Conservation (phyloP, 2,797 vertebrate genomes). For the Borostomias antarcticus region DNA sequence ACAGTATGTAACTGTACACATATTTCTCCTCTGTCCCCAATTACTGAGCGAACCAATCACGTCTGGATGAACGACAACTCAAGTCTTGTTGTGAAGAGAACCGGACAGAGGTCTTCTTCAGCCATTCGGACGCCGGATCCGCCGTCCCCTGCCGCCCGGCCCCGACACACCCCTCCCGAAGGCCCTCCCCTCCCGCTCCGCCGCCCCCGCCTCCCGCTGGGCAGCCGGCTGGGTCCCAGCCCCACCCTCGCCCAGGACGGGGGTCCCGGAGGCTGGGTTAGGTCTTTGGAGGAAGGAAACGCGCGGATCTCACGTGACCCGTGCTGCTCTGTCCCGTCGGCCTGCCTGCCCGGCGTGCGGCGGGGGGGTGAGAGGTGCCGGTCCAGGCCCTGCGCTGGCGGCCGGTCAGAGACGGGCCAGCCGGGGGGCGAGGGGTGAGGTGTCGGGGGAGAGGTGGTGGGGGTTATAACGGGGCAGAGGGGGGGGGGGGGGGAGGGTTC, state of each 20-base stretch:
- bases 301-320: too few relatives aligned
- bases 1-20: conserved; percentile 27
- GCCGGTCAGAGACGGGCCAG: conserved; percentile 46
- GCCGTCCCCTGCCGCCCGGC: too few relatives aligned
- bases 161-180: conserved; percentile 43
- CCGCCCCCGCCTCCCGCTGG: conserved; percentile 33
- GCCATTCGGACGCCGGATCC: too few relatives aligned
- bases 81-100: conserved; percentile 40
- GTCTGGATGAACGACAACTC: conserved; percentile 27
- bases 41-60: conserved; percentile 22
- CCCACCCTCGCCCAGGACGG: conserved; percentile 42
- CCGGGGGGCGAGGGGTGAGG: conserved; percentile 56
- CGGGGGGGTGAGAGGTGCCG: too few relatives aligned
- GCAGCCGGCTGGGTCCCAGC: too few relatives aligned
- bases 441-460: conserved; percentile 47
- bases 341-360: too few relatives aligned
- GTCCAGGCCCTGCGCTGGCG: too few relatives aligned
- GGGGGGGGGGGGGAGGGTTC: conserved; percentile 30
- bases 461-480: conserved; percentile 37
- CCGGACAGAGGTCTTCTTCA: conserved; percentile 23
- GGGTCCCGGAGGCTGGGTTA: neutral
- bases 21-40: conserved; percentile 46
- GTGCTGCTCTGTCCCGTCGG: too few relatives aligned
- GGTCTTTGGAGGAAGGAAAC: too few relatives aligned
- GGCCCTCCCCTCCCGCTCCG: conserved; percentile 45